Evolutionary conservation across 2,797 vertebrate species (phyloP).

Genomic region (Protonibea diacanthus): DNA sequence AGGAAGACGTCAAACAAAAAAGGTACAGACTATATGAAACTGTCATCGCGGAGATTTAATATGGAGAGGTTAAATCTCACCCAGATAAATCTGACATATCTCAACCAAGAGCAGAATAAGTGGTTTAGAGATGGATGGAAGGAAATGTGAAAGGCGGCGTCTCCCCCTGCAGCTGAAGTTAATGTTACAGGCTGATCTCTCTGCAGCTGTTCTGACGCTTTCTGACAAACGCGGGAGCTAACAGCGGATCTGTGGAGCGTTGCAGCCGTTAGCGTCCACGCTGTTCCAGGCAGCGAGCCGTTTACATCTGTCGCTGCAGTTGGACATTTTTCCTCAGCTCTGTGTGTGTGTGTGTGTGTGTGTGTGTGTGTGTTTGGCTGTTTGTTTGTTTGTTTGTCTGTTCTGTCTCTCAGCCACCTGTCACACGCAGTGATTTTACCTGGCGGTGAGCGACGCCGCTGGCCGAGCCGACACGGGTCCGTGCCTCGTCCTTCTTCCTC

Average conservation of each 20-base stretch:
- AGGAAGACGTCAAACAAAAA: too few relatives aligned
- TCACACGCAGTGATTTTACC: slow-evolving; percentile 56
- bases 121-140: slow-evolving; percentile 22
- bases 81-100: neutral
- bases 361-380: slow-evolving; percentile 35
- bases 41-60: neutral
- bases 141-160: neutral
- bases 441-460: slow-evolving; percentile 25
- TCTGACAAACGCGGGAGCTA: slow-evolving; percentile 38
- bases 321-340: slow-evolving; percentile 28
- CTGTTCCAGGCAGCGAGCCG: slow-evolving; percentile 49
- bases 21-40: neutral
- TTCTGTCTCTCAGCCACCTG: slow-evolving; percentile 54
- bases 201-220: slow-evolving; percentile 30
- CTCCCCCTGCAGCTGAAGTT: slow-evolving; percentile 17
- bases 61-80: neutral
- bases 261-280: slow-evolving; percentile 48
- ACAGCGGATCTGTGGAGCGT: slow-evolving; percentile 53
- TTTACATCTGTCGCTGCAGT: slow-evolving; percentile 60
- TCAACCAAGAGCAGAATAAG: neutral
- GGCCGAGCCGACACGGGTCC: slow-evolving; percentile 7
- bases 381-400: slow-evolving; percentile 41
- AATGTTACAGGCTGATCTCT: slow-evolving; percentile 3
- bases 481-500: slow-evolving; percentile 29
- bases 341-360: neutral